Conservation (phyloP, 35 echinoderm and acorn worm species). For the Holothuria glaberrima region DNA sequence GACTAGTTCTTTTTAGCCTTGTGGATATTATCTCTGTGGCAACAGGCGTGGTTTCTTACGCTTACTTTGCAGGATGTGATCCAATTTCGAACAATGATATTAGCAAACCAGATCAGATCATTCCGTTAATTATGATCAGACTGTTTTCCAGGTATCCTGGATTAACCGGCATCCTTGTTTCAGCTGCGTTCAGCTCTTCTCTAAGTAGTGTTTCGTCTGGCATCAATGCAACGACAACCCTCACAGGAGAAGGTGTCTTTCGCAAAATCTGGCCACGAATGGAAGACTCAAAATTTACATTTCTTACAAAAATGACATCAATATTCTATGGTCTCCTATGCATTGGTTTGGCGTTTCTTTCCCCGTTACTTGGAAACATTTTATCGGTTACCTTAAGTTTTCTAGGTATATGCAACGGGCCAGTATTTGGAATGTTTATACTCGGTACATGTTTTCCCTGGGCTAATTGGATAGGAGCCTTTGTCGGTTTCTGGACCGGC, state of each 20-base stretch:
- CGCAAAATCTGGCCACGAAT: background rate
- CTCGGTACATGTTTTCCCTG: no score
- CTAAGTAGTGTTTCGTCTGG: constrained; percentile 48
- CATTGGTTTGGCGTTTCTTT: no score
- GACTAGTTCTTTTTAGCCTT: background rate
- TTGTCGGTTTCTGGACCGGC: no score
- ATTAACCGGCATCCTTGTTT: background rate
- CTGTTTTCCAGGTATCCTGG: constrained; percentile 8
- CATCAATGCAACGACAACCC: constrained; percentile 34
- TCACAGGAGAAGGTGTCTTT: constrained; percentile 47
- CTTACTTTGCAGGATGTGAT: constrained; percentile 39
- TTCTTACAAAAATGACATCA: background rate
- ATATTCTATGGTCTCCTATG: no score
- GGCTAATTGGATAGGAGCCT: no score
- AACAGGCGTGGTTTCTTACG: background rate
- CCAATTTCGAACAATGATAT: background rate
- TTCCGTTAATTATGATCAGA: background rate
- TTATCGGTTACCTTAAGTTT: no score
- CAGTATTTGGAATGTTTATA: no score
- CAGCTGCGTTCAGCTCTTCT: constrained; percentile 13
- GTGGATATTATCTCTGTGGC: background rate
- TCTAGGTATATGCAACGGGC: no score
- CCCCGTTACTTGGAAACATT: no score
- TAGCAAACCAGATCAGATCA: constrained; percentile 10
- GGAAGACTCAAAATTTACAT: constrained; percentile 29